Percentiles rank a stretch among this genome's conserved stretches.
Evolutionary conservation across 2,797 vertebrate species (phyloP).

Genomic region (Diceros bicornis): DNA sequence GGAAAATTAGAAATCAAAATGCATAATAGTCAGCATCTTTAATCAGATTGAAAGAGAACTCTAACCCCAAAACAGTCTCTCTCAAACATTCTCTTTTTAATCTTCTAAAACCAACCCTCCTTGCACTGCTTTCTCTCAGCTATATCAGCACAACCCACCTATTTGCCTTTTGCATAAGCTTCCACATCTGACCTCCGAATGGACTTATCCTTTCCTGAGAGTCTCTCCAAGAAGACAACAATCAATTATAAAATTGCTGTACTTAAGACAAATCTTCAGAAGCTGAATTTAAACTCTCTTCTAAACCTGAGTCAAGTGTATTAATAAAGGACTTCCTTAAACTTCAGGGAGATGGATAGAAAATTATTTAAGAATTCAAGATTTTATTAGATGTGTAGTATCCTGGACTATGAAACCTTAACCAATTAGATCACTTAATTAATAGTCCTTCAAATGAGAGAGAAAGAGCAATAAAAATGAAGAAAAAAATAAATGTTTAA

Average conservation of each 20-base stretch:
- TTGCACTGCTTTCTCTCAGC: neutral
- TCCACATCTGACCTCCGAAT: neutral
- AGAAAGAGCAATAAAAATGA: no score
- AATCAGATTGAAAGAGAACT: neutral
- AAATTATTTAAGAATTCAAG: neutral
- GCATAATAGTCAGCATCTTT: neutral
- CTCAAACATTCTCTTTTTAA: neutral
- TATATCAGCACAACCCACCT: neutral
- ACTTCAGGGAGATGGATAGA: neutral
- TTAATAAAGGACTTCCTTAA: neutral
- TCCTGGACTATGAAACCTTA: neutral
- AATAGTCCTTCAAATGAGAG: neutral
- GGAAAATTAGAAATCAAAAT: slow-evolving; percentile 14
- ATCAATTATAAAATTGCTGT: neutral
- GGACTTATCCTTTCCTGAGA: neutral
- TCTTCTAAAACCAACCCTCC: neutral
- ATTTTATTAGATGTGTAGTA: neutral
- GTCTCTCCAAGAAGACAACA: neutral
- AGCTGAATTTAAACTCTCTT: neutral
- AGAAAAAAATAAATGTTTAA: neutral
- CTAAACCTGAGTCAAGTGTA: neutral
- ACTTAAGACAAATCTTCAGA: neutral
- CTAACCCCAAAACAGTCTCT: neutral
- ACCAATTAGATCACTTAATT: neutral
- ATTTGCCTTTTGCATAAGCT: neutral